Conservation (phyloP, 1,140 invertebrate species). For the Drosophila parabipectinata region DNA sequence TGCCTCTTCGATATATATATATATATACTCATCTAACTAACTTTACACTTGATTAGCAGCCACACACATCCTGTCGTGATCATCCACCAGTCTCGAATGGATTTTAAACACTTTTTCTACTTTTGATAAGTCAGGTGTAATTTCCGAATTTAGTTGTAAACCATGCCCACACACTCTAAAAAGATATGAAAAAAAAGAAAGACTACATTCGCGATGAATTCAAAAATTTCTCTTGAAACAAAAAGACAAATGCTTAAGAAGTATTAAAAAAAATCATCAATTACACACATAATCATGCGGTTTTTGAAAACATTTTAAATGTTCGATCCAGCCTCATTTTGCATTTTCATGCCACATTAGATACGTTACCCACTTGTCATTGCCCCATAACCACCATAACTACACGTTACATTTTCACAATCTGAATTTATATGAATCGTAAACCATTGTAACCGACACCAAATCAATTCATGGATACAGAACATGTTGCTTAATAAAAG, state of each 20-base stretch:
- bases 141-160: constrained; percentile 79
- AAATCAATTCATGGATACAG: constrained; percentile 58
- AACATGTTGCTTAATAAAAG: constrained; percentile 79
- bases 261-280: constrained; percentile 68
- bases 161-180: constrained; percentile 8
- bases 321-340: constrained; percentile 73
- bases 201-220: constrained; percentile 80
- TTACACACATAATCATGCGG: constrained; percentile 70
- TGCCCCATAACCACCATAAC: constrained; percentile 40
- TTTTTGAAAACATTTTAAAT: constrained; percentile 78
- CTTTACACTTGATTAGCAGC: constrained; percentile 41
- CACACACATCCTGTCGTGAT: constrained; percentile 29
- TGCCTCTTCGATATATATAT: constrained; percentile 24
- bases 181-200: constrained; percentile 30
- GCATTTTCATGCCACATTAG: constrained; percentile 63
- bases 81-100: constrained; percentile 58
- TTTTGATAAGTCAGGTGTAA: constrained; percentile 76
- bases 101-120: constrained; percentile 82
- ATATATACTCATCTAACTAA: constrained; percentile 48
- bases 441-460: constrained; percentile 63
- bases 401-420: constrained; percentile 65
- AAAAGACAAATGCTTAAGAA: constrained; percentile 82
- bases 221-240: constrained; percentile 72
- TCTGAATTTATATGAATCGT: constrained; percentile 58
- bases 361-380: constrained; percentile 60